Evolutionary conservation across 2,797 vertebrate species (phyloP).

Genomic region (Sebastes hubbsi): DNA sequence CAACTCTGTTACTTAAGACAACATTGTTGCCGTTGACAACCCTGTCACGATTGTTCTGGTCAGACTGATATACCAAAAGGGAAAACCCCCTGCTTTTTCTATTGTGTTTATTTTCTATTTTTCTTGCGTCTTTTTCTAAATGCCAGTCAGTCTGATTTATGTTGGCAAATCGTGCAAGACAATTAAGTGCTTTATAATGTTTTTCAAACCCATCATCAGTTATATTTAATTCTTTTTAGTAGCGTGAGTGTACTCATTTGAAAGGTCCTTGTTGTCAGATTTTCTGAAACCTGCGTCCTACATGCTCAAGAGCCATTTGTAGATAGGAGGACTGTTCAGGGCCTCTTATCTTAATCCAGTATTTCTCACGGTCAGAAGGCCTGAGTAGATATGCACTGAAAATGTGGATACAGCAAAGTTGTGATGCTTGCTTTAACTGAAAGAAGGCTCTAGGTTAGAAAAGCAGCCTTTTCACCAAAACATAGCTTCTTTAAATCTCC

Average conservation of each 20-base stretch:
- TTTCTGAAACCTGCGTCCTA: background rate
- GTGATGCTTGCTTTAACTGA: slow-evolving; percentile 11
- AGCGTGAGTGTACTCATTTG: background rate
- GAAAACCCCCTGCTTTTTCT: background rate
- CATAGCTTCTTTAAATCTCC: background rate
- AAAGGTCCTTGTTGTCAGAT: background rate
- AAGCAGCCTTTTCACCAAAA: background rate
- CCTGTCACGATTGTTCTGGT: slow-evolving; percentile 60
- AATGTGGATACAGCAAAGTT: background rate
- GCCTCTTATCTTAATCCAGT: background rate
- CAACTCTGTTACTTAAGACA: slow-evolving; percentile 59
- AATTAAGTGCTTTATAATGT: background rate
- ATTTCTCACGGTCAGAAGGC: background rate
- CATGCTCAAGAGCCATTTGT: background rate
- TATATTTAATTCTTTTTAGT: slow-evolving; percentile 5
- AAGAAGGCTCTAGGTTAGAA: slow-evolving; percentile 1
- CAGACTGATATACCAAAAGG: slow-evolving; percentile 41
- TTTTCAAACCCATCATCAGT: background rate
- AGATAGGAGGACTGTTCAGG: slow-evolving; percentile 3
- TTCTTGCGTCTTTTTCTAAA: slow-evolving; percentile 3
- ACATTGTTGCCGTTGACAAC: slow-evolving; percentile 65
- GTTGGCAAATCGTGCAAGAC: background rate
- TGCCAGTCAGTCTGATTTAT: background rate
- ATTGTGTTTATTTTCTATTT: slow-evolving; percentile 2
- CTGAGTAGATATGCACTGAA: background rate